Evolutionary conservation across 2,113 vertebrate species (phyloP), one percentile per base, ranked within the genome.

Genomic region (Numida meleagris): DNA sequence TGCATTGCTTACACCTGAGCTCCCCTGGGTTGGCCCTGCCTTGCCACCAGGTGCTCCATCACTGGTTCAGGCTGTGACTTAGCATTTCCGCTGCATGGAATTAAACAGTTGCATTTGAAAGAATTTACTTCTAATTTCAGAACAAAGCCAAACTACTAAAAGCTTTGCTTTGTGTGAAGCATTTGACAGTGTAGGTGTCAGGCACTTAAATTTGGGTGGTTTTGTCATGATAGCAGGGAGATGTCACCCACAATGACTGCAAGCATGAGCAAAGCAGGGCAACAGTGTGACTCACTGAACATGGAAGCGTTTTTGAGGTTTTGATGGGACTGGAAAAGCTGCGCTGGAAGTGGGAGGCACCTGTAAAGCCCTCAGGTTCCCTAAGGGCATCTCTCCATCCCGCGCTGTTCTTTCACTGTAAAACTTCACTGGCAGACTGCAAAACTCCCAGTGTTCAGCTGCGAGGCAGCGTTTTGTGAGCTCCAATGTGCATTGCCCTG

Each of bases 61-160:
- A 53, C 27, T 53, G 51, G 14, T 53, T 53, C 51, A 53, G 8
- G 5, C 51, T 5, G 12, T 53, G 51, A 53, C 27, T 53, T 29
- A 31, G 27, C 27, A 53, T 16, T 53, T 53, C 51, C 29, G 51
- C 25, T 53, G 31, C 23, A 24, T 15, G 51, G 27, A 76, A 86
- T 50, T 38, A 73, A 70, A 58, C 0, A 3, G 50, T 38, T 70
- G 42, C 16, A 34, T 80, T 57, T 82, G 67, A 72, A 95, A 92
- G 40, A 91, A 82, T 68, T 85, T 50, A 50, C 38, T 79, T 87
- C 45, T 53, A 18, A 61, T 72, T 83, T 94, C 48, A 83, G 40
- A 68, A 68, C 38, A 89, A 92, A 81, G 6, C 15, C 19, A 77
- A 88, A 80, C 43, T 53, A 82, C 66, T 50, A 25, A 62, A 94